phyloP scores from a whole-genome alignment of 2,797 vertebrate genomes.

The Hypotaenidia okinawae region DNA sequence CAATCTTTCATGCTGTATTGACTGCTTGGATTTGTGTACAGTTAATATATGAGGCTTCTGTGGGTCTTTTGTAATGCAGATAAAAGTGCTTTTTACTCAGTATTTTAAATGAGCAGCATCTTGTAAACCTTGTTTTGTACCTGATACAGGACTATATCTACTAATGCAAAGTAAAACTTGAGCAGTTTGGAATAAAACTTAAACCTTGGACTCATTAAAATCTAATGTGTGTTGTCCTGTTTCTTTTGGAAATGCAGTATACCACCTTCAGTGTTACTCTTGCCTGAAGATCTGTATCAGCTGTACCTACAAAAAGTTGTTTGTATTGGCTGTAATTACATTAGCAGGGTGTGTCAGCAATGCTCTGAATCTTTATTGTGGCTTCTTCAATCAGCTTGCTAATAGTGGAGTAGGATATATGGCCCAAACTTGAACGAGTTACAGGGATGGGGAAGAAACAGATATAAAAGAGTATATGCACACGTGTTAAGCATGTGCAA shows the following conservation, averaged over 20 bases:
- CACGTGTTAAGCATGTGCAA: fast-evolving
- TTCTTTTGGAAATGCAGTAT: not conserved
- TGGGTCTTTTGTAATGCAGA: not conserved
- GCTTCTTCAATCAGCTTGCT: not conserved
- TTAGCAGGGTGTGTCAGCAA: not conserved
- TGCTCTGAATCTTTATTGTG: not conserved
- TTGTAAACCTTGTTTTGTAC: not conserved
- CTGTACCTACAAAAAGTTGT: not conserved
- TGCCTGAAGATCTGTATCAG: not conserved
- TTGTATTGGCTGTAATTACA: not conserved
- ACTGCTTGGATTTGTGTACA: not conserved
- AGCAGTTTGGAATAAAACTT: not conserved
- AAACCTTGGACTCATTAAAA: not conserved
- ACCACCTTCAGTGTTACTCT: not conserved
- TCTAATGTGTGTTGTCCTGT: not conserved
- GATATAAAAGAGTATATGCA: not conserved
- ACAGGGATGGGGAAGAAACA: not conserved
- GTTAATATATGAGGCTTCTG: not conserved
- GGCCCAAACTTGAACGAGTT: not conserved
- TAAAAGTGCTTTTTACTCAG: not conserved
- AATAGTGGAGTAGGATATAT: not conserved
- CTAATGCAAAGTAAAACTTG: not conserved
- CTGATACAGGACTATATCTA: fast-evolving
- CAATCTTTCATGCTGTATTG: not conserved
- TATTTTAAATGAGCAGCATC: not conserved